Evolutionary conservation across 2,888 invertebrate species (phyloP).

Genomic region (Cenopis cana): DNA sequence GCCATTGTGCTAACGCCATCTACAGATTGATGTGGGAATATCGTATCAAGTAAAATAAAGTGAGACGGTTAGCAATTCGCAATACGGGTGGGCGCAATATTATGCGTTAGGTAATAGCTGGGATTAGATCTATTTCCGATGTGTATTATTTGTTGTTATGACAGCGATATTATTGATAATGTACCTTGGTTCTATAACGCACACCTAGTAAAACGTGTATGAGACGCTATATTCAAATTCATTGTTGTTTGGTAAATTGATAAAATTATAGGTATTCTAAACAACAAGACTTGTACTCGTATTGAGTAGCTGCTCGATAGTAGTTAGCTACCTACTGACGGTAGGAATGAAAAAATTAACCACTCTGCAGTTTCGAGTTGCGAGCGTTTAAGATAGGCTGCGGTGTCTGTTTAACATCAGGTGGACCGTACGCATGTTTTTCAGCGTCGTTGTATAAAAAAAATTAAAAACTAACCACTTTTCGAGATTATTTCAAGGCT

Average conservation of each 20-base stretch:
- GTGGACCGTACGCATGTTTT: too few species aligned
- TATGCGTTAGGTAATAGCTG: not conserved
- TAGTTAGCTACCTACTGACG: too few species aligned
- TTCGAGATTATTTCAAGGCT: not conserved
- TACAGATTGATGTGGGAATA: conserved; percentile 47
- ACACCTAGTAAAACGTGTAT: conserved; percentile 1
- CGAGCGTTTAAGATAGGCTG: too few species aligned
- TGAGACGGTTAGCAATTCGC: conserved; percentile 19
- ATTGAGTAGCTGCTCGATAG: too few species aligned
- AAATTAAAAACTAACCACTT: not conserved
- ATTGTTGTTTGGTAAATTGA: too few species aligned
- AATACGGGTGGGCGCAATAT: conserved; percentile 18
- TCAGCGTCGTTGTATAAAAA: too few species aligned
- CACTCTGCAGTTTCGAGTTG: too few species aligned
- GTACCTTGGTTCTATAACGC: too few species aligned
- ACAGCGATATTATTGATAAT: too few species aligned
- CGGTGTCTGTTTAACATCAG: too few species aligned
- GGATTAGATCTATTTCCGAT: conserved; percentile 1
- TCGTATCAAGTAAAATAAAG: conserved; percentile 18
- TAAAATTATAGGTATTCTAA: not conserved
- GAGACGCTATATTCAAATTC: not conserved
- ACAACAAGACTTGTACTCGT: too few species aligned
- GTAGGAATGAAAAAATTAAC: not conserved
- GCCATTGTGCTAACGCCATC: conserved; percentile 56
- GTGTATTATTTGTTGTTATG: not conserved